These are phyloP conservation scores for Xiphophorus birchmanni DNA, from an alignment of 2,797 vertebrate species.

Conservation along the genomic window DNA sequence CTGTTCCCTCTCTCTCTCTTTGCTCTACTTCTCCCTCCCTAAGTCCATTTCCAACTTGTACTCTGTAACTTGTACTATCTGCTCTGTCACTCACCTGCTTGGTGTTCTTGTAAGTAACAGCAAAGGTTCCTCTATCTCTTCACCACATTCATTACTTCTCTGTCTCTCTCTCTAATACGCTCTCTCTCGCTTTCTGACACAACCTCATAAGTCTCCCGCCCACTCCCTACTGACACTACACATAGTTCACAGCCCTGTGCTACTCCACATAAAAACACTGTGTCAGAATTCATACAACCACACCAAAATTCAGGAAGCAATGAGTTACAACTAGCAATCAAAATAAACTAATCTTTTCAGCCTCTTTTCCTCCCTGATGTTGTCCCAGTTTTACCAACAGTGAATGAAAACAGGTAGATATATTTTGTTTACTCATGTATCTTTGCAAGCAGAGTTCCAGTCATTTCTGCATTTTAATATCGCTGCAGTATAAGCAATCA, in stretches of 20 bases:
- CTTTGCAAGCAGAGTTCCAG: not conserved
- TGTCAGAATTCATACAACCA: constrained; percentile 17
- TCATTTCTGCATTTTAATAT: not conserved
- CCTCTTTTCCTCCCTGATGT: not conserved
- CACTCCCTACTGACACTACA: constrained; percentile 53
- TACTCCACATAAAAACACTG: constrained; percentile 18
- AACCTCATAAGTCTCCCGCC: constrained; percentile 25
- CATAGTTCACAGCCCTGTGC: constrained; percentile 64
- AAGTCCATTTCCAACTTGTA: constrained; percentile 30
- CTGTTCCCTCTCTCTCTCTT: constrained; percentile 52
- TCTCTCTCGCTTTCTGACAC: not conserved
- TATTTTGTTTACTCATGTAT: not conserved
- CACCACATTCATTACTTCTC: constrained; percentile 28
- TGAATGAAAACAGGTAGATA: not conserved
- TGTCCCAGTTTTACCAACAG: not conserved
- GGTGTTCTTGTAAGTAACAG: constrained; percentile 28
- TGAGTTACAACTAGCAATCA: not conserved
- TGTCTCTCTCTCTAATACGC: not conserved
- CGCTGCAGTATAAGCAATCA: not conserved
- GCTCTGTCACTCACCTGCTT: constrained; percentile 46
- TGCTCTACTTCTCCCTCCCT: constrained; percentile 1
- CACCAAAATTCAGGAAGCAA: constrained; percentile 5
- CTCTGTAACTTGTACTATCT: constrained; percentile 13
- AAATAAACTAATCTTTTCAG: not conserved
- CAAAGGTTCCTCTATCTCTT: constrained; percentile 24